These are phyloP conservation scores for Crotalus viridis DNA, from an alignment of 2,113 vertebrate species.

Conservation along the genomic window DNA sequence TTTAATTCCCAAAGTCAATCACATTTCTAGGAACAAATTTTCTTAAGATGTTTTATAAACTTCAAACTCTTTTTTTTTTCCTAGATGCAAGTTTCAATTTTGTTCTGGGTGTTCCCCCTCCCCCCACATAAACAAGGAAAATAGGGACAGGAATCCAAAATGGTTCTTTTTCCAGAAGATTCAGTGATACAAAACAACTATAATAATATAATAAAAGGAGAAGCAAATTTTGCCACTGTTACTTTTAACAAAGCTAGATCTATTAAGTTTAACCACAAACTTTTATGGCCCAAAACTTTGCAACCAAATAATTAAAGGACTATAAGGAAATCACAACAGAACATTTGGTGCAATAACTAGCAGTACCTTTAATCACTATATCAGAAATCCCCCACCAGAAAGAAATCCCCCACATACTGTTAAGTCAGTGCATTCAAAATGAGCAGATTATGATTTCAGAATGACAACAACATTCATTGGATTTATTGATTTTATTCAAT, in stretches of 20 bases:
- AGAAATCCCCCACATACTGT: background rate
- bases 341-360: background rate
- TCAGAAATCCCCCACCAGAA: background rate
- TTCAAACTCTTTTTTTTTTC: background rate
- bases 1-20: background rate
- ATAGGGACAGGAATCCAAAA: no score
- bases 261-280: background rate
- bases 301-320: background rate
- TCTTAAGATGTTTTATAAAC: background rate
- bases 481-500: background rate
- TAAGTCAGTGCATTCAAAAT: background rate
- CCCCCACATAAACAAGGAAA: no score
- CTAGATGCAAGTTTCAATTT: background rate
- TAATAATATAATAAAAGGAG: background rate
- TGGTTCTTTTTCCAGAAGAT: no score
- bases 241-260: background rate
- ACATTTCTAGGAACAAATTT: background rate
- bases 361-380: background rate
- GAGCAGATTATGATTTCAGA: background rate
- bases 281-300: background rate
- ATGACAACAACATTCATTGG: background rate
- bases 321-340: background rate
- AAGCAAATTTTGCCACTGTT: background rate
- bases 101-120: background rate
- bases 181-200: background rate